Evolutionary conservation across 2,113 vertebrate genomes (phyloP), one percentile per base, ranked within the genome.

Genomic region (Ascaphus truei): DNA sequence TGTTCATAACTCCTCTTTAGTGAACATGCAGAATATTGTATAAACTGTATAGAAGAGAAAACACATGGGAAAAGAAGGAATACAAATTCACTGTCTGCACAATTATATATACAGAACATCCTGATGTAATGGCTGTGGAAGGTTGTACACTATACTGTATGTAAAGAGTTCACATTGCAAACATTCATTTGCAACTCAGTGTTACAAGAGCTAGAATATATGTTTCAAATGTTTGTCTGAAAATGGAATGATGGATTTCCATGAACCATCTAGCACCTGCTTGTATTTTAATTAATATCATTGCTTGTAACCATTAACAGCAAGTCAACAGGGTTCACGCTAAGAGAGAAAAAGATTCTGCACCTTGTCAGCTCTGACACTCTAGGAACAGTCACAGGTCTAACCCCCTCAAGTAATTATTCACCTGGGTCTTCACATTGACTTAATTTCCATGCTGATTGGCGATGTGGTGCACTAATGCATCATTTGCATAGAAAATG

Each of bases 201-300:
- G 27, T 18, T 56, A 34, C 16, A 22, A 20, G 15, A 12, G 11
- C n/a, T n/a, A 25, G 57, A 75, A 45, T 26, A 25, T 51, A 34
- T 45, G 64, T 62, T 20, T 18, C 34, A 62, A 8, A 20, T 7
- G 4, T 15, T 25, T 57, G 59, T 57, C 57, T 22, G 23, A 27
- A 71, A 34, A 58, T 55, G 50, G n/a, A 69, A 63, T 73, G 77
- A 72, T 62, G 57, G 62, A 77, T 80, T 80, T 77, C 80, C 76
- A 80, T 50, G 58, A 82, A 27, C 26, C 41, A 56, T 37, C 73
- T 62, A 74, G 71, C 77, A 87, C 83, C 85, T 87, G 82, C 83
- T 81, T 81, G 73, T 71, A 63, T 76, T 83, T 88, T 91, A 91
- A 92, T 92, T 89, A 91, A 81, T 87, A 84, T 74, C 75, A 79